Evolutionary conservation across 2,888 invertebrate genomes (phyloP), one percentile per base, ranked within the genome.

Genomic region (Xestia ashworthii): DNA sequence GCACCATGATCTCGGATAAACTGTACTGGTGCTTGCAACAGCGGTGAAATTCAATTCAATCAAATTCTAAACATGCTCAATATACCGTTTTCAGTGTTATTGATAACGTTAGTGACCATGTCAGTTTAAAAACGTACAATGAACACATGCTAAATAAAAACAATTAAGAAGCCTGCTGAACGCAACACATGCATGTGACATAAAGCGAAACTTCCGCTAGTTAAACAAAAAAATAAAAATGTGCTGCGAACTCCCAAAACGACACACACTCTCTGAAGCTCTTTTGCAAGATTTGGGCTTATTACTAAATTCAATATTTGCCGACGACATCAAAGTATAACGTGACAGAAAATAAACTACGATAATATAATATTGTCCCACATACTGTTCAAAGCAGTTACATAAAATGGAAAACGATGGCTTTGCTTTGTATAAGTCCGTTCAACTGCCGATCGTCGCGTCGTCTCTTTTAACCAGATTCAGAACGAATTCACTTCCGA

Each of bases 131-230:
- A 44, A 44, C 44, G 9, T 44, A 11, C 9, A 87, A 74, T 46
- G 2, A 82, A 83, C 38, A 85, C 75, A 90, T 92, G 92, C 92
- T 83, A 81, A 71, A 78, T 65, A 67, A 69, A 71, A 53, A 46
- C 11, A 73, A 67, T 50, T 25, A n/a, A n/a, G 22, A 79, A 78
- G 73, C 73, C 64, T 82, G 50, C 60, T 77, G 55, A 67, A 62
- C 38, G 58, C 46, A 48, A 58, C 44, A 55, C 74, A 82, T 77
- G 77, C 87, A 81, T 73, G 76, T 77, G 72, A 65, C 32, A 71
- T 44, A 25, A 74, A 80, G 83, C 71, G 4, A 62, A 65, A 50
- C 65, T 22, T 62, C 41, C 38, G 46, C 62, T 58, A 67, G 32
- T 74, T 16, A 41, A 78, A 80, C 41, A 3, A 72, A 78, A 76